Evolutionary conservation across 2,113 vertebrate species (phyloP).

Genomic region (Perca schrenkii): DNA sequence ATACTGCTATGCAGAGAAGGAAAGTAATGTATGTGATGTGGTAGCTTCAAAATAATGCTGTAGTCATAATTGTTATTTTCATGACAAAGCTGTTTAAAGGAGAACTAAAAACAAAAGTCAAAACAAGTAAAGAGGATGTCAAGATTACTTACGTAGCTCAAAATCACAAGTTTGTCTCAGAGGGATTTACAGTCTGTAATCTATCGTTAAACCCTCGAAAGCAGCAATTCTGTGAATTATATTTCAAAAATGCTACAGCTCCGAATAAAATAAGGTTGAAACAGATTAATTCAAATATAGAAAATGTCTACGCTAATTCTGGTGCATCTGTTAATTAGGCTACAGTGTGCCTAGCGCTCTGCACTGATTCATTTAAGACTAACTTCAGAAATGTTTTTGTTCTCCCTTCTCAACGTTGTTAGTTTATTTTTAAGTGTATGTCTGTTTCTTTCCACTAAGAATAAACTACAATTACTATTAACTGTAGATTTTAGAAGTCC

Average conservation of each 20-base stretch:
- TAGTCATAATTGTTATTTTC: not conserved
- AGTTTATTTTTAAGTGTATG: not conserved
- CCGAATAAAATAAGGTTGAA: not conserved
- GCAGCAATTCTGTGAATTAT: constrained; percentile 3
- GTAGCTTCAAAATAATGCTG: not conserved
- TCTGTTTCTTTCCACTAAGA: not conserved
- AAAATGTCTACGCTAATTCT: not conserved
- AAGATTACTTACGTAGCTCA: not conserved
- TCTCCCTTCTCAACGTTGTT: not conserved
- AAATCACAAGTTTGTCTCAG: constrained; percentile 19
- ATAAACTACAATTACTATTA: not conserved
- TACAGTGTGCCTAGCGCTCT: not conserved
- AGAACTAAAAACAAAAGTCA: not conserved
- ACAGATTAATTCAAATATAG: not conserved
- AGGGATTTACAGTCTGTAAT: constrained; percentile 9
- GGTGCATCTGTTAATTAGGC: constrained; percentile 2
- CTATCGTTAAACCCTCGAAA: not conserved
- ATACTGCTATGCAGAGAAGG: not conserved
- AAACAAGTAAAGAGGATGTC: constrained; percentile 1
- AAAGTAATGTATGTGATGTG: not conserved
- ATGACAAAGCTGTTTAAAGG: constrained; percentile 3
- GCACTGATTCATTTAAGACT: not conserved
- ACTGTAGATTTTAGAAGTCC: not conserved
- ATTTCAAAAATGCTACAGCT: not conserved
- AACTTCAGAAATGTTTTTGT: not conserved